These are phyloP conservation scores for Galeruca laticollis DNA, from an alignment of 2,888 invertebrate genomes.

Conservation along the genomic window DNA sequence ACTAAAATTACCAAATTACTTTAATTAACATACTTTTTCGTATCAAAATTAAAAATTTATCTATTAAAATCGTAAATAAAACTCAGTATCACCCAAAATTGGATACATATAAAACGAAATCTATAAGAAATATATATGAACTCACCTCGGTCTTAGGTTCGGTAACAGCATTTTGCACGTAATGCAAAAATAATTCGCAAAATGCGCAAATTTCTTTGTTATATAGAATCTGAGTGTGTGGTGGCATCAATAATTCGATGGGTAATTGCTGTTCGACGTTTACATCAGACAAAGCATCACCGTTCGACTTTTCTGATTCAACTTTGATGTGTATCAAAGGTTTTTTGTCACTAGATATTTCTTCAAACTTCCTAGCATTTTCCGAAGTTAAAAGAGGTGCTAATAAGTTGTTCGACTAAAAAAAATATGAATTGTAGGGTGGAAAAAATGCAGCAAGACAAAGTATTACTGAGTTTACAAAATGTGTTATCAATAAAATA, in stretches of 20 bases:
- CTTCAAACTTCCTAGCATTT: slow-evolving; percentile 30
- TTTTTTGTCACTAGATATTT: slow-evolving; percentile 24
- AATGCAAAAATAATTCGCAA: slow-evolving; percentile 87
- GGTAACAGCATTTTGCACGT: slow-evolving; percentile 80
- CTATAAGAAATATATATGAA: neutral
- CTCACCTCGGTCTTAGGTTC: slow-evolving; percentile 69
- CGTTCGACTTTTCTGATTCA: slow-evolving; percentile 9
- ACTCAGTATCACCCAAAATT: no score
- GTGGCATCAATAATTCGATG: slow-evolving; percentile 68
- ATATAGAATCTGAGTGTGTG: slow-evolving; percentile 59
- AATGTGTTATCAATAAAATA: no score
- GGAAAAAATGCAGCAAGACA: no score
- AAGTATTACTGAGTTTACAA: no score
- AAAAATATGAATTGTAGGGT: no score
- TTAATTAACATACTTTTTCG: no score
- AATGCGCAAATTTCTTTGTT: slow-evolving; percentile 75
- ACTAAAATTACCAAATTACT: no score
- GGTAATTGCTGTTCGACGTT: slow-evolving; percentile 65
- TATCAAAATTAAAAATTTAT: no score
- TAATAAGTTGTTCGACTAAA: slow-evolving; percentile 29
- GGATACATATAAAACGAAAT: no score
- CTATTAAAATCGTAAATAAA: no score
- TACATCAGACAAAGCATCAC: slow-evolving; percentile 27
- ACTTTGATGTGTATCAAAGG: slow-evolving; percentile 34
- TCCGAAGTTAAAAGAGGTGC: slow-evolving; percentile 41